Percentiles rank a stretch among this genome's conserved stretches.
These are phyloP conservation scores for Simalia tracyae DNA, from an alignment of 2,797 vertebrate species.

Conservation along the genomic window DNA sequence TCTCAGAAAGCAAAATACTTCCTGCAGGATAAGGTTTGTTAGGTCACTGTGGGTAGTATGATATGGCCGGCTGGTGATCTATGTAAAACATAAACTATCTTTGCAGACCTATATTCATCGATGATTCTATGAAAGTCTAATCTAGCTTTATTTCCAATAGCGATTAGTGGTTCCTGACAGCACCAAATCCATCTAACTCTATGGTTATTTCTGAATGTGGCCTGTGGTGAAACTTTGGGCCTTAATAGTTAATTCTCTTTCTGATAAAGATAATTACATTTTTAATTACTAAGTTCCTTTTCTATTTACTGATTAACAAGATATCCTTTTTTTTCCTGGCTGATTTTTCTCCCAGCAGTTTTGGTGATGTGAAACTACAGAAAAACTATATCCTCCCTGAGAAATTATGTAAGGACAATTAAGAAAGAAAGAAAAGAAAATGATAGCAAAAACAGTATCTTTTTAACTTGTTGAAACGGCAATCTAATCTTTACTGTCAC, in stretches of 20 bases:
- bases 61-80: not conserved
- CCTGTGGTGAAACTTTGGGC: slow-evolving; percentile 10
- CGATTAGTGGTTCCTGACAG: not conserved
- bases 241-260: slow-evolving; percentile 26
- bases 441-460: not conserved
- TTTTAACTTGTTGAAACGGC: not conserved
- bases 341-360: slow-evolving; percentile 41
- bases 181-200: not conserved
- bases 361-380: slow-evolving; percentile 27
- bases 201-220: not conserved
- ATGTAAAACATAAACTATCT: not conserved
- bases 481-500: not conserved
- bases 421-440: not conserved
- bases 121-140: not conserved
- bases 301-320: slow-evolving; percentile 34
- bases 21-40: not conserved
- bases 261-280: slow-evolving; percentile 47
- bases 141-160: not conserved
- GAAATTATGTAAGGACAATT: not conserved
- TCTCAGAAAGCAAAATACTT: not conserved
- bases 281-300: slow-evolving; percentile 56
- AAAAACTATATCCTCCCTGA: slow-evolving; percentile 14
- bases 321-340: slow-evolving; percentile 14
- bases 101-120: not conserved
- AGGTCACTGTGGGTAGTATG: not conserved